Percentiles rank a stretch among this genome's conserved stretches.
phyloP scores from a whole-genome alignment of 1,140 invertebrate genomes.

The Palaemon carinicauda region DNA sequence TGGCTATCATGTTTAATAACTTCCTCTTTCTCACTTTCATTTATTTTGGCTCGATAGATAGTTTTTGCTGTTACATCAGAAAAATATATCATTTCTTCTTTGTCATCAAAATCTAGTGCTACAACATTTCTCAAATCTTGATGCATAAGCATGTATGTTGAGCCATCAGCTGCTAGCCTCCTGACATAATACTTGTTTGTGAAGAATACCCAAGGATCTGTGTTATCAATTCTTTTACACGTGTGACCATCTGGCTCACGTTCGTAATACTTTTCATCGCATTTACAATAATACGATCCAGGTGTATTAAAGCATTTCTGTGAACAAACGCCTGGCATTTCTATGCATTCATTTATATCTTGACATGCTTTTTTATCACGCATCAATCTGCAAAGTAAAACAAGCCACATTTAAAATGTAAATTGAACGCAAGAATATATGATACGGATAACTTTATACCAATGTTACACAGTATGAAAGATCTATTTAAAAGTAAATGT shows the following conservation, averaged over 20 bases:
- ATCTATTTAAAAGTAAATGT: background rate
- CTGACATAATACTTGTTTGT: constrained; percentile 98
- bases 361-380: constrained; percentile 86
- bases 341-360: constrained; percentile 94
- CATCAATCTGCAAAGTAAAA: constrained; percentile 69
- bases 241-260: constrained; percentile 83
- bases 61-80: constrained; percentile 94
- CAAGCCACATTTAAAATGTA: background rate
- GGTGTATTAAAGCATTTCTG: constrained; percentile 96
- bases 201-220: constrained; percentile 91
- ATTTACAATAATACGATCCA: constrained; percentile 95
- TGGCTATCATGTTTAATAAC: constrained; percentile 93
- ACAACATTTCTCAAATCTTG: constrained; percentile 97
- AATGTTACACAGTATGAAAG: background rate
- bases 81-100: constrained; percentile 87
- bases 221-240: constrained; percentile 86
- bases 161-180: constrained; percentile 91
- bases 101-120: constrained; percentile 90
- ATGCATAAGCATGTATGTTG: constrained; percentile 85
- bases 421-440: background rate
- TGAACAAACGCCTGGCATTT: constrained; percentile 89
- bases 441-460: background rate
- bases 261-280: constrained; percentile 91
- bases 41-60: constrained; percentile 74
- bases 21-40: constrained; percentile 74